Percentiles rank a stretch among this genome's conserved stretches.
Evolutionary conservation across 2,113 vertebrate species (phyloP).

Genomic region (Misgurnus anguillicaudatus): DNA sequence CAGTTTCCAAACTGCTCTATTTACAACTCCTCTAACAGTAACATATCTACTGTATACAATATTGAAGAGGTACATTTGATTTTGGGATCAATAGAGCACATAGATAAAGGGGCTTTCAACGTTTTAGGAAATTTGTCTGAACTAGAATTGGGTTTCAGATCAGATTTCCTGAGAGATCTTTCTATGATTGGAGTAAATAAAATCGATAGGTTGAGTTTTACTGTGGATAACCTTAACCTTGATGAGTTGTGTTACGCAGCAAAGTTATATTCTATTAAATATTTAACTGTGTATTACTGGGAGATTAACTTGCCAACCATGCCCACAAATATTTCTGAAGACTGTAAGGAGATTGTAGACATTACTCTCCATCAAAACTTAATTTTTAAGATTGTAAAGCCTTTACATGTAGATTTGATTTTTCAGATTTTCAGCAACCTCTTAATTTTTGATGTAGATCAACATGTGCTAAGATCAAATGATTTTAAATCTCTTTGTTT

Average conservation of each 20-base stretch:
- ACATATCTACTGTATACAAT: no score
- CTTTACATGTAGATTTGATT: background rate
- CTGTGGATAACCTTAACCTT: background rate
- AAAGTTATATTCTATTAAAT: no score
- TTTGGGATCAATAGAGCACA: no score
- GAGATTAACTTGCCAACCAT: background rate
- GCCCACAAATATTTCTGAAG: background rate
- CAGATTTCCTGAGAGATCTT: background rate
- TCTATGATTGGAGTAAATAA: conserved; percentile 6
- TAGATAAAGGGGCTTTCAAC: no score
- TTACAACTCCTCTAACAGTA: no score
- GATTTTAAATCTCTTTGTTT: conserved; percentile 4
- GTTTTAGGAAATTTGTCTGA: no score
- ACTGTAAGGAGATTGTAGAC: background rate
- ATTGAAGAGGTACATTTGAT: no score
- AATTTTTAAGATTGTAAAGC: no score
- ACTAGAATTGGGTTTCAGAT: background rate
- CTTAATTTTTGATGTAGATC: background rate
- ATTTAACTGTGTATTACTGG: no score
- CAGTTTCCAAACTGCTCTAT: no score
- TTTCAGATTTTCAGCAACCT: conserved; percentile 28
- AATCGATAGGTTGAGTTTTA: background rate
- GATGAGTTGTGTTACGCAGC: no score
- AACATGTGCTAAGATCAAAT: background rate
- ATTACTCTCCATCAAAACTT: fast-evolving